Percentiles rank a stretch among this genome's conserved stretches.
phyloP scores from a whole-genome alignment of 2,888 invertebrate species.

The Lacanobia oleracea region DNA sequence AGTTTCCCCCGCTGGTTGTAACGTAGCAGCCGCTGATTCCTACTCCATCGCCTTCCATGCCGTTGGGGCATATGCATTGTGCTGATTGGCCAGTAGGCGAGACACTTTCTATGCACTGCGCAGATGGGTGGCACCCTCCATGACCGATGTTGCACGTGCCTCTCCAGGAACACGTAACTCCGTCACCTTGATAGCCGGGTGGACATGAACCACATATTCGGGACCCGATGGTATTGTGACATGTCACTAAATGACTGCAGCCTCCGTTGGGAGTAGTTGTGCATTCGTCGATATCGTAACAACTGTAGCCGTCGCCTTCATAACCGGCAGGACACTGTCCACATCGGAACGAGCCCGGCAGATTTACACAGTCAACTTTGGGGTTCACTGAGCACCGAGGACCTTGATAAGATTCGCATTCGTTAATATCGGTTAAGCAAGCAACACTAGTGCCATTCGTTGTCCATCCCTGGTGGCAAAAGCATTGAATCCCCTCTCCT shows the following conservation, averaged over 20 bases:
- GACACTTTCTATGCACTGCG: constrained; percentile 93
- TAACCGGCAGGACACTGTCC: constrained; percentile 97
- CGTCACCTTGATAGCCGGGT: constrained; percentile 96
- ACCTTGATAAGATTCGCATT: constrained; percentile 92
- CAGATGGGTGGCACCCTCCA: constrained; percentile 96
- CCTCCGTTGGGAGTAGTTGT: constrained; percentile 95
- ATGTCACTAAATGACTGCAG: constrained; percentile 96
- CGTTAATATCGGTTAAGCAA: constrained; percentile 96
- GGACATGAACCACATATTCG: constrained; percentile 97
- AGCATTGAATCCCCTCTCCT: constrained; percentile 93
- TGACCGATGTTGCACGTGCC: constrained; percentile 93
- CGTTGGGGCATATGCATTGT: constrained; percentile 94
- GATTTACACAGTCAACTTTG: constrained; percentile 96
- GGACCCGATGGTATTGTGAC: constrained; percentile 97
- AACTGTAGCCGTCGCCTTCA: constrained; percentile 96
- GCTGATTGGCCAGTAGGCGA: constrained; percentile 89
- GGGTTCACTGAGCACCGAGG: constrained; percentile 95
- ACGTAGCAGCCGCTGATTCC: constrained; percentile 94
- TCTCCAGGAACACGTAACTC: constrained; percentile 93
- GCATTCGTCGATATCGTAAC: constrained; percentile 98
- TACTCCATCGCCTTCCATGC: constrained; percentile 95
- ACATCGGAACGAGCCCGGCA: constrained; percentile 97
- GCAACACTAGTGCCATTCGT: constrained; percentile 92
- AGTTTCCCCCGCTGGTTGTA: constrained; percentile 71
- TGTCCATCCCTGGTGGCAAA: constrained; percentile 97